Conservation (phyloP, 1,140 invertebrate genomes). For the Drusus annulatus region DNA sequence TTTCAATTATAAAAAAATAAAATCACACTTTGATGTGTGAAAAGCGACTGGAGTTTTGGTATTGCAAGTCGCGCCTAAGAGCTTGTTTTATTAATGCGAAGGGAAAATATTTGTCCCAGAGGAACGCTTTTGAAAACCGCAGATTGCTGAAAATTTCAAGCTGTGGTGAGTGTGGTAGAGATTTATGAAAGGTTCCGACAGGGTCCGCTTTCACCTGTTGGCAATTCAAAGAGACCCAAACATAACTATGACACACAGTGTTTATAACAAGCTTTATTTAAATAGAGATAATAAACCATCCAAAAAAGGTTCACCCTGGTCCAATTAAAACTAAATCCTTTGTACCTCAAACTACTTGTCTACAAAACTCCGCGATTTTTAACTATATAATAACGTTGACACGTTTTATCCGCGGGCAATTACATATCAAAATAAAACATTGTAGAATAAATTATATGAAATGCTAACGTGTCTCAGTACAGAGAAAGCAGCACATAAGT, state of each 20-base stretch:
- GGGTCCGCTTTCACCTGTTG: constrained; percentile 2
- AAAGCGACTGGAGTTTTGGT: not conserved
- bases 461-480: no score
- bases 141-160: constrained; percentile 31
- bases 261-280: not conserved
- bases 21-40: not conserved
- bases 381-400: not conserved
- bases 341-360: not conserved
- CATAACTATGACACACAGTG: not conserved
- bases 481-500: no score
- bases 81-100: constrained; percentile 34
- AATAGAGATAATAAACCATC: not conserved
- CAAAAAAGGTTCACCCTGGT: not conserved
- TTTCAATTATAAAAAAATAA: no score
- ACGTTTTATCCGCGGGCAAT: not conserved
- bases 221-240: not conserved
- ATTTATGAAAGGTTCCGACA: constrained; percentile 26
- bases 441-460: no score
- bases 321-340: not conserved
- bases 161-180: constrained; percentile 4
- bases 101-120: constrained; percentile 26
- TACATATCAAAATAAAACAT: no score
- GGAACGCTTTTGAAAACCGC: constrained; percentile 18
- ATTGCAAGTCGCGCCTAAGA: constrained; percentile 2
- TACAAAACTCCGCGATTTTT: not conserved